Conservation (phyloP, 2,888 invertebrate species). For the Buathra laborator region DNA sequence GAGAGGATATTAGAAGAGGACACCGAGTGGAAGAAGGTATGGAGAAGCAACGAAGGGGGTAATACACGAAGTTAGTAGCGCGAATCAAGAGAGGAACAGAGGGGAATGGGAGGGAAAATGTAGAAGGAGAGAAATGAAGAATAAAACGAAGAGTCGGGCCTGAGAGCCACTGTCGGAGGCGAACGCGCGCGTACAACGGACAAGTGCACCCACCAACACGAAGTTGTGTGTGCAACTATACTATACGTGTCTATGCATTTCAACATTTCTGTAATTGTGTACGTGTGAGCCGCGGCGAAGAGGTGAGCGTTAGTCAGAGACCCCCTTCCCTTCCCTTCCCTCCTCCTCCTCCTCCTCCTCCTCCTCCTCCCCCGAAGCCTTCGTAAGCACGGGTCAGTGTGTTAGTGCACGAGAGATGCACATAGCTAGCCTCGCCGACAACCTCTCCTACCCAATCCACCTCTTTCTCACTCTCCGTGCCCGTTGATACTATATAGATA, state of each 20-base stretch:
- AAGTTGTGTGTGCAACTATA: conserved; percentile 26
- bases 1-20: conserved; percentile 2
- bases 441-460: conserved; percentile 57
- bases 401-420: conserved; percentile 72
- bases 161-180: conserved; percentile 79
- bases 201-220: conserved; percentile 77
- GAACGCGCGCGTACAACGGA: conserved; percentile 76
- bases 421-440: conserved; percentile 74
- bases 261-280: conserved; percentile 71
- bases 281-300: conserved; percentile 61
- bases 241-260: conserved; percentile 19
- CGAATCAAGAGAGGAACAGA: conserved; percentile 35
- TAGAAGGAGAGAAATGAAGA: conserved; percentile 25
- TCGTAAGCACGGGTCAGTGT: conserved; percentile 7
- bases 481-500: background rate
- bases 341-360: no score
- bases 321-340: no score
- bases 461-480: background rate
- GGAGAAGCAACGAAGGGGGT: conserved; percentile 15
- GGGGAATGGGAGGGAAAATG: background rate
- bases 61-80: conserved; percentile 41
- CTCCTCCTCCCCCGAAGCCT: background rate
- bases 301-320: conserved; percentile 40
- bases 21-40: background rate
- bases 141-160: conserved; percentile 5